Conservation (phyloP, 2,113 vertebrate genomes). For the Cettia cetti region DNA sequence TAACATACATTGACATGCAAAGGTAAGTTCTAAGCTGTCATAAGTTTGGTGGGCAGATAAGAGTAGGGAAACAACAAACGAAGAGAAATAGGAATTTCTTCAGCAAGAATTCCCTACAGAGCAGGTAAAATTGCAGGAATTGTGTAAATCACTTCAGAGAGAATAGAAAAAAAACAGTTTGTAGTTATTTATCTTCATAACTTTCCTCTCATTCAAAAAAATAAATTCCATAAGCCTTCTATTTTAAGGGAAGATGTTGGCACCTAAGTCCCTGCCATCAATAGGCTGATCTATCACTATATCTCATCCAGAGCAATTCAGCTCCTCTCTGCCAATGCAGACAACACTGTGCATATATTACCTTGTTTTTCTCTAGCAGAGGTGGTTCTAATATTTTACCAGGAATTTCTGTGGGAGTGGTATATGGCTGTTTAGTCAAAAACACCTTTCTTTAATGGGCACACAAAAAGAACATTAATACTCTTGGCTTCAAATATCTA, state of each 20-base stretch:
- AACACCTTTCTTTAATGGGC: not conserved
- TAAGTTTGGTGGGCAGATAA: not conserved
- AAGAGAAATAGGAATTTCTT: not conserved
- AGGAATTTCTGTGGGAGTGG: not conserved
- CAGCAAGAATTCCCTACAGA: not conserved
- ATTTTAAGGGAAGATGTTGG: not conserved
- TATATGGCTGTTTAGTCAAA: not conserved
- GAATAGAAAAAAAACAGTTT: not conserved
- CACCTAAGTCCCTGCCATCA: not conserved
- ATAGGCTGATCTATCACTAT: not conserved
- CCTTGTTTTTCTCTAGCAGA: not conserved
- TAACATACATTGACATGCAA: not conserved
- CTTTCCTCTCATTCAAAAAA: not conserved
- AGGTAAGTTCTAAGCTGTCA: not conserved
- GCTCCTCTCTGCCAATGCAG: not conserved
- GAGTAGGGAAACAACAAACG: not conserved
- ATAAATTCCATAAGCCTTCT: not conserved
- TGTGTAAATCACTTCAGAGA: not conserved
- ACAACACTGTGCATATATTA: not conserved
- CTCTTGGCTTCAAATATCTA: not conserved
- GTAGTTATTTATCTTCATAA: not conserved
- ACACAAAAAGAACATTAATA: not conserved
- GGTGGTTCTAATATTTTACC: not conserved
- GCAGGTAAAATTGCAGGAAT: not conserved
- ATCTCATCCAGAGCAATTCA: not conserved